These are phyloP conservation scores for Xestoiulus laeticollis DNA, from an alignment of 2,888 invertebrate species.

Conservation along the genomic window DNA sequence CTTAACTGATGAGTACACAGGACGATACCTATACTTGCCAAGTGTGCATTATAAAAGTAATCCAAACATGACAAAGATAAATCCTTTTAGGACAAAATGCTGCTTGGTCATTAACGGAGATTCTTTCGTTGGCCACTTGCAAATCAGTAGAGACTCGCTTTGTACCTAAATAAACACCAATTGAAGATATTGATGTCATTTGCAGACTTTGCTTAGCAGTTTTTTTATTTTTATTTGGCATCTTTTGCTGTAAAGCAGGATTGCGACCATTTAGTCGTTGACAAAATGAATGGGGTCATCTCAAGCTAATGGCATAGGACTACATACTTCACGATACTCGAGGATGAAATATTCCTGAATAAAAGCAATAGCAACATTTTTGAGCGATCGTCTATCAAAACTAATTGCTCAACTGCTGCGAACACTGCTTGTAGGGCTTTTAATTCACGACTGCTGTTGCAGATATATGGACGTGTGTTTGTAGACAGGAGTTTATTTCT, in stretches of 20 bases:
- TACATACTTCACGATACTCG: not conserved
- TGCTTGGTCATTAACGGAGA: not conserved
- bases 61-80: slow-evolving; percentile 40
- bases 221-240: not conserved
- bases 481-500: not conserved
- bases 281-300: slow-evolving; percentile 35
- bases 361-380: slow-evolving; percentile 44
- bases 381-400: slow-evolving; percentile 47
- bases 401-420: slow-evolving; percentile 44
- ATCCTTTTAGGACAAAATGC: slow-evolving; percentile 2
- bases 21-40: not conserved
- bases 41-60: slow-evolving; percentile 39
- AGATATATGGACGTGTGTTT: not conserved
- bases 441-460: not conserved
- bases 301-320: not conserved
- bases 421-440: slow-evolving; percentile 31
- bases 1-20: not conserved
- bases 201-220: not conserved
- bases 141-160: not conserved
- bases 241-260: not conserved
- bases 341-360: not conserved
- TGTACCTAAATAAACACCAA: slow-evolving; percentile 18
- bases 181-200: slow-evolving; percentile 39
- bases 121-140: slow-evolving; percentile 4
- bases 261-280: slow-evolving; percentile 15